Base-by-base conservation (phyloP, 2,113 vertebrate genomes). In the Mystacornis crossleyi region DNA sequence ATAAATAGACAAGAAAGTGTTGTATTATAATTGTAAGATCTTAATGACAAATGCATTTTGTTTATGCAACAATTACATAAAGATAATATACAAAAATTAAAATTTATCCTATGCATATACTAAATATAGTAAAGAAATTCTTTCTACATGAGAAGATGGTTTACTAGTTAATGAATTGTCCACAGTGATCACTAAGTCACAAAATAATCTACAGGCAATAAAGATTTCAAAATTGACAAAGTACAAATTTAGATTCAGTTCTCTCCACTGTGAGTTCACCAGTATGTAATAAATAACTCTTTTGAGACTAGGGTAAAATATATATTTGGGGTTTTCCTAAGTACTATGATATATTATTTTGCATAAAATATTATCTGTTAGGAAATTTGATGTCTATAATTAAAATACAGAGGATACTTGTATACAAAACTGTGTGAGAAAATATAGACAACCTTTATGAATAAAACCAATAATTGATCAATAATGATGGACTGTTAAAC, bases 101-200 rank as follows among this genome's bases (percentile, higher is more conserved):
- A 29, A 6, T 33, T 88, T 71, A 45, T 90, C 12, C 7, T 48
- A 9, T 74, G 26, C 11, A 10, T 33, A 10, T 40, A 34, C 3
- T 47, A 54, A 67, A 55, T 60, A 57, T 7, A 48, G 8, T 33
- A 29, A 71, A 64, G 7, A 64, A 54, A 62, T 71, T 54, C 1
- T 51, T 78, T 67, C 12, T 15, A 43, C 2, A 3, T 33, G 21
- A 64, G 61, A 54, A 86, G 5, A 57, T 55, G 2, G 12, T 77
- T 84, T 85, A 40, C 8, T 78, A 55, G 54, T 64, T 79, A 48
- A 19, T 48, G 36, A 81, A 45, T 65, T 65, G 9, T 29, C 79
- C 21, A 33, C 6, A 47, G 12, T 66, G 20, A 51, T 62, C 3
- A 0, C 12, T 60, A 78, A 50, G 29, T 29, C 2, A 0, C 40